A percentile compares a stretch with the other conserved stretches of the same genome.
phyloP scores from a whole-genome alignment of 2,888 invertebrate genomes.

The Fragum fragum region DNA sequence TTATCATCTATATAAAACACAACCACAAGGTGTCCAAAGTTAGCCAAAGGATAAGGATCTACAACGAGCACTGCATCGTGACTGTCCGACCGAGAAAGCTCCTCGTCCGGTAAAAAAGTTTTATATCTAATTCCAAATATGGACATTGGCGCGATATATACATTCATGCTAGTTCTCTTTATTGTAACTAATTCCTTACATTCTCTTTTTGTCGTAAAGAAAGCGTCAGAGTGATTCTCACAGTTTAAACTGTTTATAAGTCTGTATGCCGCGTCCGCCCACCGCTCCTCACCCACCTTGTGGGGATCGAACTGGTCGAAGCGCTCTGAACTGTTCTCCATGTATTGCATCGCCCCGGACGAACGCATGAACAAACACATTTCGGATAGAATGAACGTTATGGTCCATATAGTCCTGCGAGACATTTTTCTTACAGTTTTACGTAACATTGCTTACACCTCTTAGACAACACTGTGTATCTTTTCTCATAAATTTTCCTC shows the following conservation, averaged over 20 bases:
- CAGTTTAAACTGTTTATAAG: slow-evolving; percentile 81
- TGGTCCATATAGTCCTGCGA: slow-evolving; percentile 35
- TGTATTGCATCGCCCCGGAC: slow-evolving; percentile 56
- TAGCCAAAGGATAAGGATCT: slow-evolving; percentile 88
- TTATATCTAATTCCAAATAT: slow-evolving; percentile 77
- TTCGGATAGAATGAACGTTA: slow-evolving; percentile 46
- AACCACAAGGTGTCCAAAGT: slow-evolving; percentile 88
- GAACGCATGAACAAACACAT: slow-evolving; percentile 40
- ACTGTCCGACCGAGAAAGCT: slow-evolving; percentile 81
- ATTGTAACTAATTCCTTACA: slow-evolving; percentile 78
- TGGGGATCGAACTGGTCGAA: slow-evolving; percentile 60
- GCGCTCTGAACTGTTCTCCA: slow-evolving; percentile 71
- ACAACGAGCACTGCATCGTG: slow-evolving; percentile 87
- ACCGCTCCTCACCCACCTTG: slow-evolving; percentile 73
- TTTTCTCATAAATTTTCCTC: not conserved
- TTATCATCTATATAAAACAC: slow-evolving; percentile 87
- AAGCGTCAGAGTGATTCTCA: slow-evolving; percentile 75
- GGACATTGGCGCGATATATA: slow-evolving; percentile 82
- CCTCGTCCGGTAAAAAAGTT: slow-evolving; percentile 85
- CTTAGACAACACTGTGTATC: not conserved
- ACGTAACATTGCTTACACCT: not conserved
- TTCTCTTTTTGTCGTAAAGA: slow-evolving; percentile 83
- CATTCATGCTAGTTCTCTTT: slow-evolving; percentile 75
- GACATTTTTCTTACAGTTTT: slow-evolving; percentile 29
- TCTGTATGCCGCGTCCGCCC: slow-evolving; percentile 83